These are phyloP conservation scores for Venusia cambrica DNA, from an alignment of 2,888 invertebrate genomes.

Conservation along the genomic window DNA sequence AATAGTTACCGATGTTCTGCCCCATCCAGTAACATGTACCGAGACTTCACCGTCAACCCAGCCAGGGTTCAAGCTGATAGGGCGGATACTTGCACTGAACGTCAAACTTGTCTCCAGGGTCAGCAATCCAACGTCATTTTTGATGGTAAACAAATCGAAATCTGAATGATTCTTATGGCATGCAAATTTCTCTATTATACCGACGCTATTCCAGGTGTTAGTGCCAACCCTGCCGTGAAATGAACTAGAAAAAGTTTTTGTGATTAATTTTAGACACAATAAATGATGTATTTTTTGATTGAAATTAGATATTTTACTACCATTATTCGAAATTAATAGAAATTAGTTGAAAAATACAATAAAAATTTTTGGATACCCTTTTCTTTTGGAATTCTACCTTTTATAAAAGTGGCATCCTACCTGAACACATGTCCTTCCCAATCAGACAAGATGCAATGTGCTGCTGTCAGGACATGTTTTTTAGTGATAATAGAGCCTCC, in stretches of 20 bases:
- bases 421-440: constrained; percentile 20
- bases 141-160: constrained; percentile 34
- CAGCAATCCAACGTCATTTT: constrained; percentile 42
- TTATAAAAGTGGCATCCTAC: constrained; percentile 17
- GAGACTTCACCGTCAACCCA: constrained; percentile 30
- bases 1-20: constrained; percentile 48
- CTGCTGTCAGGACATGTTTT: constrained; percentile 23
- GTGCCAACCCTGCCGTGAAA: constrained; percentile 38
- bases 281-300: too few species aligned
- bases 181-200: constrained; percentile 27
- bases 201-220: constrained; percentile 34
- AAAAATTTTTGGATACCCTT: too few species aligned
- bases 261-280: too few species aligned
- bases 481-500: constrained; percentile 26
- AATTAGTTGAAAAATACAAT: too few species aligned
- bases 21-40: constrained; percentile 52
- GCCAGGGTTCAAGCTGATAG: constrained; percentile 33
- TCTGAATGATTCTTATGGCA: constrained; percentile 34
- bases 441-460: constrained; percentile 32
- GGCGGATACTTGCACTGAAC: background rate
- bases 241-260: constrained; percentile 24
- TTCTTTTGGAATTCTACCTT: too few species aligned
- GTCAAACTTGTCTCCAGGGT: constrained; percentile 11
- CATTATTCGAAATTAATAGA: too few species aligned
- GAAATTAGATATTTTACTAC: too few species aligned